phyloP scores from a whole-genome alignment of 2,888 invertebrate species.

The Erebia epiphron region DNA sequence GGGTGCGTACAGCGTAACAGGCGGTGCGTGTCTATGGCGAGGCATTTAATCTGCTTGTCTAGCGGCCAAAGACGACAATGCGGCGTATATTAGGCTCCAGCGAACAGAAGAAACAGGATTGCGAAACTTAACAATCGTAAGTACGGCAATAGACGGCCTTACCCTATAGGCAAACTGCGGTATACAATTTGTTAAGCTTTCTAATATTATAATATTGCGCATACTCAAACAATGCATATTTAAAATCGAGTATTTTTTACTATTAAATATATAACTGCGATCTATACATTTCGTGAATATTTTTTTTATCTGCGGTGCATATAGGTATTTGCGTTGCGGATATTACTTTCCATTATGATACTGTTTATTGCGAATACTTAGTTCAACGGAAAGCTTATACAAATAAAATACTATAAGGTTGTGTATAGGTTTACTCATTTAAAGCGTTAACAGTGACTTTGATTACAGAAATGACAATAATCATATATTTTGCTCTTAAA shows the following conservation, averaged over 20 bases:
- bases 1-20: constrained; percentile 48
- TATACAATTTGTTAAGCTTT: constrained; percentile 17
- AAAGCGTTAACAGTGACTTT: neutral
- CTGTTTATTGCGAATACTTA: constrained; percentile 2
- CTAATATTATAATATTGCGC: constrained; percentile 4
- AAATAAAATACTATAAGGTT: constrained; percentile 19
- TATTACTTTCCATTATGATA: neutral
- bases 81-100: constrained; percentile 63
- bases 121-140: constrained; percentile 45
- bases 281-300: neutral
- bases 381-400: constrained; percentile 14
- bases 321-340: neutral
- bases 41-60: constrained; percentile 57
- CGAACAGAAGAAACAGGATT: constrained; percentile 50
- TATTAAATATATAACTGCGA: neutral
- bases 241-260: neutral
- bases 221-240: neutral
- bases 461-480: neutral
- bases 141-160: constrained; percentile 44
- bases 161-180: constrained; percentile 34
- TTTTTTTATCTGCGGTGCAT: constrained; percentile 1
- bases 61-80: constrained; percentile 40
- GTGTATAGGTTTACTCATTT: constrained; percentile 14
- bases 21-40: constrained; percentile 54
- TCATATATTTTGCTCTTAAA: neutral